Evolutionary conservation across 2,113 vertebrate genomes (phyloP).

Genomic region (Aspidoscelis tigris): DNA sequence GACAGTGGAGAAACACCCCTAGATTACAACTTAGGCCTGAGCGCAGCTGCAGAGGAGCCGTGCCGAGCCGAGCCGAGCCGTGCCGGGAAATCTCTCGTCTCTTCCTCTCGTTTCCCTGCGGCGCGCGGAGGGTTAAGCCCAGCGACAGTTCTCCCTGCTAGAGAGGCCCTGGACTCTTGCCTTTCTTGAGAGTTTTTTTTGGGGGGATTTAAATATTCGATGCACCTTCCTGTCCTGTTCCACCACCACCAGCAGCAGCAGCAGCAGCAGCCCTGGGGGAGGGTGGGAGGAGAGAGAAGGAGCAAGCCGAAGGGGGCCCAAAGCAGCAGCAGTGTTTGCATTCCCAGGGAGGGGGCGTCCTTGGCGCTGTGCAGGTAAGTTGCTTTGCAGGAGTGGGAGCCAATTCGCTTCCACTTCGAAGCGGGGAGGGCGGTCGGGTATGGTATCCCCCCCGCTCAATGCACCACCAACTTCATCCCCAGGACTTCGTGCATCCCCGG

Average conservation of each 20-base stretch:
- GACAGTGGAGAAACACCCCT: no score
- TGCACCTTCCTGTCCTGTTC: constrained; percentile 37
- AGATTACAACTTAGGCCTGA: no score
- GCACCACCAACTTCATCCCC: not conserved
- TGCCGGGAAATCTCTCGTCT: no score
- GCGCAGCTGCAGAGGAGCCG: no score
- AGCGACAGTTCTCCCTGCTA: constrained; percentile 5
- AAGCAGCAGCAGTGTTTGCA: not conserved
- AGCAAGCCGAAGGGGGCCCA: not conserved
- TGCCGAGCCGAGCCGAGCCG: no score
- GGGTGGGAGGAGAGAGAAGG: not conserved
- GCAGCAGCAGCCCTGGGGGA: not conserved
- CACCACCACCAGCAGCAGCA: not conserved
- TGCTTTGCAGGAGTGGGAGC: not conserved
- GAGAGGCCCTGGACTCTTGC: not conserved
- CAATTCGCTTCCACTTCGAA: not conserved
- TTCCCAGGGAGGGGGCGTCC: not conserved
- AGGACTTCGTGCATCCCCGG: not conserved
- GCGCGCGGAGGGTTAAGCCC: constrained; percentile 13
- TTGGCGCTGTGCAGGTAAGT: not conserved
- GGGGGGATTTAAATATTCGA: constrained; percentile 30
- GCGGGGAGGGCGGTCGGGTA: no score
- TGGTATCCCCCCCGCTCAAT: not conserved
- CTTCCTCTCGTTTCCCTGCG: no score
- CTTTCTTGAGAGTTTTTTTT: not conserved